A percentile compares a stretch with the other conserved stretches of the same genome.
Evolutionary conservation across 2,888 invertebrate genomes (phyloP).

Genomic region (Ormyrus nitidulus): DNA sequence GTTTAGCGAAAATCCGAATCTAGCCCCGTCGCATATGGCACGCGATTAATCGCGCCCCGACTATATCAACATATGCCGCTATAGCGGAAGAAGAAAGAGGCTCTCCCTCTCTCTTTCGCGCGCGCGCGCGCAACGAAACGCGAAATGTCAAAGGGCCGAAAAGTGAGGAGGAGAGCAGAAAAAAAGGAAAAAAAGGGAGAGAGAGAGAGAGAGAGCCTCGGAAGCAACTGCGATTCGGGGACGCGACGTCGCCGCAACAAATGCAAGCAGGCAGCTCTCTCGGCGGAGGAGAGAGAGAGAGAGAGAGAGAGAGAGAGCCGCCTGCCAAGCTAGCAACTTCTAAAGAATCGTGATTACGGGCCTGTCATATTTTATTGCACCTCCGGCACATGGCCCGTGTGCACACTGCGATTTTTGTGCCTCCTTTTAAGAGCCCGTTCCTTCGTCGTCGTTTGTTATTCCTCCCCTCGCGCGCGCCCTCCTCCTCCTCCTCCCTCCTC

Average conservation of each 20-base stretch:
- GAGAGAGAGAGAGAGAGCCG: neutral
- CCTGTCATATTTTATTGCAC: conserved; percentile 71
- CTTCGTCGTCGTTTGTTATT: conserved; percentile 55
- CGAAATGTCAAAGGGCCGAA: conserved; percentile 56
- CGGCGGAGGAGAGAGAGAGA: too few relatives aligned
- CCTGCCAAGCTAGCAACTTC: conserved; percentile 47
- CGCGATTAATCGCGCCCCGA: too few relatives aligned
- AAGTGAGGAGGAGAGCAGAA: conserved; percentile 43
- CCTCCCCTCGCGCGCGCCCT: conserved; percentile 9
- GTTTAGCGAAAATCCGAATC: too few relatives aligned
- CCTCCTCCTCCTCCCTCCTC: conserved; percentile 10
- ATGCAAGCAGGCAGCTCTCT: conserved; percentile 2
- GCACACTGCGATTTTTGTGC: conserved; percentile 47
- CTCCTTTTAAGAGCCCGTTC: conserved; percentile 41
- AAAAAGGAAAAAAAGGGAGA: conserved; percentile 30
- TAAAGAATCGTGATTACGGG: conserved; percentile 69
- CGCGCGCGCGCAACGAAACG: conserved; percentile 29
- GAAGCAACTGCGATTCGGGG: conserved; percentile 35
- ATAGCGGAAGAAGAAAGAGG: too few relatives aligned
- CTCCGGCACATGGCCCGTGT: conserved; percentile 59
- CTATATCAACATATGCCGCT: too few relatives aligned
- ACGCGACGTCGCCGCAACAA: conserved; percentile 1
- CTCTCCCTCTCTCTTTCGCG: too few relatives aligned
- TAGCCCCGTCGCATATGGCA: neutral
- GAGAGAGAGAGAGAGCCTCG: conserved; percentile 20